Conservation (phyloP, 2,113 vertebrate species). For the Ciconia maguari region DNA sequence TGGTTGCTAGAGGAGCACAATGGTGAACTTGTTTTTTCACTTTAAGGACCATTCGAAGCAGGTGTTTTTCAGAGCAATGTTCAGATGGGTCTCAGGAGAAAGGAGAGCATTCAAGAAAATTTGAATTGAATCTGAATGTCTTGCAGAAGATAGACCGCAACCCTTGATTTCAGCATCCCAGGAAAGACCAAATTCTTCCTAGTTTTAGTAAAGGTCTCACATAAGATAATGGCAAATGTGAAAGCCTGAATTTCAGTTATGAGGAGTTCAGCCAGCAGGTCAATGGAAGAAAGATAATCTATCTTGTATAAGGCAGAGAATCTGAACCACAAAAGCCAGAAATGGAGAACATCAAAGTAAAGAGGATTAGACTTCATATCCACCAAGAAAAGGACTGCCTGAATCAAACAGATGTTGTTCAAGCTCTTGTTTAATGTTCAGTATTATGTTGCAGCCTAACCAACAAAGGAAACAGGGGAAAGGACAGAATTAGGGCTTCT, state of each 20-base stretch:
- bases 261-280: neutral
- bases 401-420: neutral
- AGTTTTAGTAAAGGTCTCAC: neutral
- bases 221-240: neutral
- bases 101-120: neutral
- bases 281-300: neutral
- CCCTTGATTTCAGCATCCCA: neutral
- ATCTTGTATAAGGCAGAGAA: neutral
- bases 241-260: neutral
- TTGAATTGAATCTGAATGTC: neutral
- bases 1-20: neutral
- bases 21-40: neutral
- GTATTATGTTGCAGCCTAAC: neutral
- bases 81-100: neutral
- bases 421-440: neutral
- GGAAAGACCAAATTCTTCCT: neutral
- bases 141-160: neutral
- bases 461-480: neutral
- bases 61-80: neutral
- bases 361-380: neutral
- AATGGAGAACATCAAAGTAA: neutral
- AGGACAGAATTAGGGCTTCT: neutral
- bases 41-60: neutral
- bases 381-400: neutral
- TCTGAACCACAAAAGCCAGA: neutral